phyloP scores from a whole-genome alignment of 2,888 invertebrate species.

The Palloptera scutellata region DNA sequence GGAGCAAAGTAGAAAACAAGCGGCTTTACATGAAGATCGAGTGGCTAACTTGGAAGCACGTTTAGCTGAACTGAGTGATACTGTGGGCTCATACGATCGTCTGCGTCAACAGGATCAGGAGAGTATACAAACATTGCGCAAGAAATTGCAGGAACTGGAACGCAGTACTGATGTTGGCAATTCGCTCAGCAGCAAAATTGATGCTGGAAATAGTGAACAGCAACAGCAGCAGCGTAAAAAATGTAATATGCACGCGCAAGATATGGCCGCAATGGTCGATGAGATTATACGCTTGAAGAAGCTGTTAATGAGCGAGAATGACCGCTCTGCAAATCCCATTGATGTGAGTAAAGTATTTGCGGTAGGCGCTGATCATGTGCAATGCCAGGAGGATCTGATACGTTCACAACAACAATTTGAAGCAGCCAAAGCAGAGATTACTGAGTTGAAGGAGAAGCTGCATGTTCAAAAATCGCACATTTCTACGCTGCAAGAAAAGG shows the following conservation, averaged over 20 bases:
- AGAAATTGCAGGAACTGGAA: conserved; percentile 53
- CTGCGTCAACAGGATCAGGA: conserved; percentile 76
- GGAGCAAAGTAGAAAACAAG: conserved; percentile 73
- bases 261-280: conserved; percentile 70
- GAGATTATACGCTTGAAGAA: conserved; percentile 73
- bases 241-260: conserved; percentile 28
- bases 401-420: conserved; percentile 74
- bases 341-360: conserved; percentile 69
- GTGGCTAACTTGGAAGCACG: conserved; percentile 79
- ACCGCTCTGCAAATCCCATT: conserved; percentile 69
- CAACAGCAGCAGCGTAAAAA: neutral
- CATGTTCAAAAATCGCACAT: conserved; percentile 69
- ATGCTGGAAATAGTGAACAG: neutral
- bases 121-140: conserved; percentile 71
- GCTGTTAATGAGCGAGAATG: conserved; percentile 70
- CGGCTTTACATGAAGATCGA: conserved; percentile 77
- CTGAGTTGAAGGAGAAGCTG: conserved; percentile 49
- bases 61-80: conserved; percentile 80
- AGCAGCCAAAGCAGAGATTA: conserved; percentile 58
- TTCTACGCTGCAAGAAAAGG: conserved; percentile 72
- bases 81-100: conserved; percentile 80
- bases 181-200: conserved; percentile 20
- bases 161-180: conserved; percentile 35
- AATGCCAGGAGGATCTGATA: conserved; percentile 74
- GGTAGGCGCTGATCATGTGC: conserved; percentile 62